Base-by-base conservation (phyloP, 2,888 invertebrate genomes). In the Acleris laterana region DNA sequence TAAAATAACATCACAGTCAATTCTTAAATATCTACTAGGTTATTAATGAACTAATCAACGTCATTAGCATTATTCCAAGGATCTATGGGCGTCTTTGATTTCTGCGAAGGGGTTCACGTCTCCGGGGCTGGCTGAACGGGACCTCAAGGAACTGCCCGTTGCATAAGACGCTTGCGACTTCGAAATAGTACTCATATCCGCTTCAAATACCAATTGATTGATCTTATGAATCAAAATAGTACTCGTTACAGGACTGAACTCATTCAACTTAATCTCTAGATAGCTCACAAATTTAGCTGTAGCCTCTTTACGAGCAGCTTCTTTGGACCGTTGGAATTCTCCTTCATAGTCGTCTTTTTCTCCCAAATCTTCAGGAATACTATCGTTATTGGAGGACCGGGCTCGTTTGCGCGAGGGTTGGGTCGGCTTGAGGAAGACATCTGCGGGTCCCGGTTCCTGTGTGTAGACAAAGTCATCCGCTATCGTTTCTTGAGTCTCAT, bases 221-320 rank as follows among this genome's bases (percentile, higher is more conserved):
- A 67, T 67, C n/a, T 62, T 62, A 46, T 62, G 66, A 42, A 62
- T 67, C 38, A 62, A 13, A 13, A 67, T 67, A 16, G 66, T 62
- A 25, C 56, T 65, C 28, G 65, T 60, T 16, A 60, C 60, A 5
- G 65, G 60, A 56, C 60, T 60, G 50, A 55, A 65, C 9, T 61
- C 50, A 32, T 60, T 65, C 44, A 65, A 17, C 17, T 65, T 65
- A 5, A 60, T 60, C 44, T 65, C 65, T 32, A 65, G 55, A 22
- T 65, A 65, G 28, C 28, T 55, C 7, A 49, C 50, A 22, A 65
- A 65, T 51, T 61, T 65, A 22, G 65, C 60, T 13, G 65, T 65
- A 9, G 55, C 49, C 17, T 61, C 55, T 65, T 44, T 65, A 42
- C 50, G 53, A 50, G 55, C 50, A 19, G 20, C 49, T 50, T 61